Conservation (phyloP, 2,888 invertebrate genomes). For the Calephelis perditalis region DNA sequence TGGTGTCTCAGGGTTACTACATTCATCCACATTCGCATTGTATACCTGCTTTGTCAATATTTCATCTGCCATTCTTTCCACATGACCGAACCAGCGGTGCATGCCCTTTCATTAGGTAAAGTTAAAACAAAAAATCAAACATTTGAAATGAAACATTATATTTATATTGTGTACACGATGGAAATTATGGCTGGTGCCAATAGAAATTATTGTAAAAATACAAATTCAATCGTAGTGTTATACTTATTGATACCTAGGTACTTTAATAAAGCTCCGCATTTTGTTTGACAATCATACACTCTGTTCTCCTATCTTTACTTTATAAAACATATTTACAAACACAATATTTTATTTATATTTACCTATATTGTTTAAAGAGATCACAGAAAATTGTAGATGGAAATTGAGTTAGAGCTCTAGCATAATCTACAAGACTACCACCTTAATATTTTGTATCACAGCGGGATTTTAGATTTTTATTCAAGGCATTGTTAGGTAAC, state of each 20-base stretch:
- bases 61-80: too few species aligned
- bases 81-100: too few species aligned
- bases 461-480: conserved; percentile 57
- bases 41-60: too few species aligned
- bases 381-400: conserved; percentile 80
- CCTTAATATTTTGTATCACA: conserved; percentile 71
- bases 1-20: too few species aligned
- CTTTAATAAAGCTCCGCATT: conserved; percentile 76
- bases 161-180: conserved; percentile 63
- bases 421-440: conserved; percentile 68
- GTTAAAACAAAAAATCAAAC: conserved; percentile 7
- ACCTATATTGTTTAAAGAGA: conserved; percentile 76
- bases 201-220: conserved; percentile 74
- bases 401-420: conserved; percentile 73
- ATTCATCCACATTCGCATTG: too few species aligned
- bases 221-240: conserved; percentile 65
- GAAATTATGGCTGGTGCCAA: conserved; percentile 57
- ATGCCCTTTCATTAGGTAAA: neutral
- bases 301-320: conserved; percentile 59
- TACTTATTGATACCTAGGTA: conserved; percentile 72
- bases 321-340: conserved; percentile 64
- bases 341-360: conserved; percentile 61
- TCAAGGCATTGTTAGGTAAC: conserved; percentile 58
- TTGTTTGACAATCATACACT: conserved; percentile 77
- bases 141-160: conserved; percentile 53